Evolutionary conservation across 1,140 invertebrate genomes (phyloP).

Genomic region (Bradysia coprophila): DNA sequence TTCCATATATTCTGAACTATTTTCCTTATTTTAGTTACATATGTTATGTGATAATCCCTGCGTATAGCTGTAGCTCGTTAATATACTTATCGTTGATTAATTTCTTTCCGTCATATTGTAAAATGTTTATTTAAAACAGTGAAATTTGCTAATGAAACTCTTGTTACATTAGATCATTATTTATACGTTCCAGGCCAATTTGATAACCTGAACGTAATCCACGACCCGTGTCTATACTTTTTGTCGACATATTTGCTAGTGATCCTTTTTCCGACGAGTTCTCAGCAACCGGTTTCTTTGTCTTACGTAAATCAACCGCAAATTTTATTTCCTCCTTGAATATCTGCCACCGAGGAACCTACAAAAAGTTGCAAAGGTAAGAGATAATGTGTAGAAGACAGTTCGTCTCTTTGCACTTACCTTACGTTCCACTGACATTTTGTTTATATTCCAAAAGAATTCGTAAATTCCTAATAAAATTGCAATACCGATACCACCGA

Average conservation of each 20-base stretch:
- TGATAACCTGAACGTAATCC: too few species aligned
- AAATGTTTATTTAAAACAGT: too few species aligned
- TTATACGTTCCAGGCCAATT: too few species aligned
- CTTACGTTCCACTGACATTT: conserved; percentile 57
- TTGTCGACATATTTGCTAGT: background rate
- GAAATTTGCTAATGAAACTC: too few species aligned
- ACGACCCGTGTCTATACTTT: too few species aligned
- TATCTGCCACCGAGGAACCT: conserved; percentile 30
- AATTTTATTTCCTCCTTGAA: conserved; percentile 29
- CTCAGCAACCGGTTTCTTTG: conserved; percentile 27
- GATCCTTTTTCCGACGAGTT: conserved; percentile 8
- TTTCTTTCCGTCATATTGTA: too few species aligned
- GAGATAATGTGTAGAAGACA: background rate
- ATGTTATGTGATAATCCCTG: too few species aligned
- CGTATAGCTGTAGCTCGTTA: too few species aligned
- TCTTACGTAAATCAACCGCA: conserved; percentile 26
- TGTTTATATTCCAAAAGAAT: conserved; percentile 64
- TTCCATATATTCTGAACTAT: too few species aligned
- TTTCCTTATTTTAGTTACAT: too few species aligned
- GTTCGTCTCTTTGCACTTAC: background rate
- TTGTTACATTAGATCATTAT: too few species aligned
- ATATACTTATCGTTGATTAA: too few species aligned
- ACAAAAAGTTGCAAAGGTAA: conserved; percentile 3
- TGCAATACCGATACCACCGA: conserved; percentile 42
- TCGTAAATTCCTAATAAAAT: conserved; percentile 49